phyloP scores from a whole-genome alignment of 2,113 vertebrate genomes.

The Strix uralensis region DNA sequence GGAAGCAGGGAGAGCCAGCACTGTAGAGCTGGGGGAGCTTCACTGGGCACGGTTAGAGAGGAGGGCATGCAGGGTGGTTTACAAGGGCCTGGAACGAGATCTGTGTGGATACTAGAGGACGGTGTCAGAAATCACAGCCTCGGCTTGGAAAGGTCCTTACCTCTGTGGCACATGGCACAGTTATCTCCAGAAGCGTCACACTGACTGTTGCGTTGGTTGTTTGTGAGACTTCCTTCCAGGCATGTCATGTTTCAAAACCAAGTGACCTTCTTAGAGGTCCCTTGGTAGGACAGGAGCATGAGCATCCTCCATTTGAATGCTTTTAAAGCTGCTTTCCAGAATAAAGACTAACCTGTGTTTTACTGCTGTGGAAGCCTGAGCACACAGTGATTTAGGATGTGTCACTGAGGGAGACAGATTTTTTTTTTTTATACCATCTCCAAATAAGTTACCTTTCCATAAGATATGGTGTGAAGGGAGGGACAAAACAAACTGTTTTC shows the following conservation, averaged over 20 bases:
- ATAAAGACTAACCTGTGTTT: neutral
- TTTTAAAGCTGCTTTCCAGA: neutral
- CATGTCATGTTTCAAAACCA: neutral
- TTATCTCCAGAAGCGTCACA: neutral
- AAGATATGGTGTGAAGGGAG: accelerated
- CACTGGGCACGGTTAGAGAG: neutral
- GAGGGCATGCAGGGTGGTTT: neutral
- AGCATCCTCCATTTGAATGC: neutral
- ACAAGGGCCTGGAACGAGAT: neutral
- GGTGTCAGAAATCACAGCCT: neutral
- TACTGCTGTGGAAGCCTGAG: neutral
- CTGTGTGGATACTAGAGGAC: neutral
- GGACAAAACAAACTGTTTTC: neutral
- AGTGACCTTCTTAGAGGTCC: accelerated
- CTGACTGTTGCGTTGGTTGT: neutral
- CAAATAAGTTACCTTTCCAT: neutral
- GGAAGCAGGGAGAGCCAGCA: neutral
- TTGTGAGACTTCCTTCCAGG: neutral
- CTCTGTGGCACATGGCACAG: neutral
- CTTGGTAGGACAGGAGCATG: neutral
- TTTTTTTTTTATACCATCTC: neutral
- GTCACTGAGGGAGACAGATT: neutral
- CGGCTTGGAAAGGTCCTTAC: neutral
- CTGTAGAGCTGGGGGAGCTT: neutral
- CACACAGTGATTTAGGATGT: neutral